Percentiles rank a stretch among this genome's conserved stretches.
phyloP scores from a whole-genome alignment of 2,113 vertebrate genomes.

The Saccopteryx bilineata region DNA sequence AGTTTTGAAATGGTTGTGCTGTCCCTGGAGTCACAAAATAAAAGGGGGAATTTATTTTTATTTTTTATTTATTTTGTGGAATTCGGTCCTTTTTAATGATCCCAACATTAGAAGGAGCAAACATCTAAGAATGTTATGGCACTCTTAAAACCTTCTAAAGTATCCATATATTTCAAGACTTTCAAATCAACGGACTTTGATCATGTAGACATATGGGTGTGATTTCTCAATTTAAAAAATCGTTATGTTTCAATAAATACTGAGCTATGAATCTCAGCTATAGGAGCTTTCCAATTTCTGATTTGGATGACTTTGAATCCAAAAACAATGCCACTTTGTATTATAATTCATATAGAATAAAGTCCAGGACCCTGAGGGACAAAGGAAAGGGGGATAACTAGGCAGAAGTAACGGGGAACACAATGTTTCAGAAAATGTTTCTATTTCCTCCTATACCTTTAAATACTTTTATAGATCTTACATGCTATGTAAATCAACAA shows the following conservation, averaged over 20 bases:
- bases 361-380: background rate
- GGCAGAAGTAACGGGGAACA: background rate
- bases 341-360: constrained; percentile 18
- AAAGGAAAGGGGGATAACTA: background rate
- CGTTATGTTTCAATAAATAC: background rate
- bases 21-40: background rate
- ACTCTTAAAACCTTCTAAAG: background rate
- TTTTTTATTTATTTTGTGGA: background rate
- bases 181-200: background rate
- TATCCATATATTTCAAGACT: background rate
- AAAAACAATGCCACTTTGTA: background rate
- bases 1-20: background rate
- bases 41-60: background rate
- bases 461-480: background rate
- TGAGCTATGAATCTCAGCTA: background rate
- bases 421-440: background rate
- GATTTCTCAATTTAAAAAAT: background rate
- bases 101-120: background rate
- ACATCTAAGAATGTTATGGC: background rate
- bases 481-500: background rate
- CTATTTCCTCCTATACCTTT: background rate
- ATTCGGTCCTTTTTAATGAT: background rate
- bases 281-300: background rate
- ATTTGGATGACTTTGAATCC: background rate
- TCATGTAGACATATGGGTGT: background rate